Evolutionary conservation across 2,888 invertebrate species (phyloP).

Genomic region (Eueremaeus valkanovi): DNA sequence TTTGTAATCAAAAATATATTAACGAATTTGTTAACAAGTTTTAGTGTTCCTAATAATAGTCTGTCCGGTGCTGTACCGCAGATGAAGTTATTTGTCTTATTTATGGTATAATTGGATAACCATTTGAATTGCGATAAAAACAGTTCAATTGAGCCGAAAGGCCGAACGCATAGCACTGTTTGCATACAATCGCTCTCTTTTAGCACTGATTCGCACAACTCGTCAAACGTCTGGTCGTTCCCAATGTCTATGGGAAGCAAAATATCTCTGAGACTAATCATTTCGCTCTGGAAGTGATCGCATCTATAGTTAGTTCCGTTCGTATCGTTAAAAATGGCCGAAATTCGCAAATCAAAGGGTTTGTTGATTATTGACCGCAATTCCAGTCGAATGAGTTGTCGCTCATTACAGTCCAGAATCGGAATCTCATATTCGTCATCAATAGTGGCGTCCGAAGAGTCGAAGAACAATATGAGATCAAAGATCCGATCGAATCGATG

Average conservation of each 20-base stretch:
- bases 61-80: slow-evolving; percentile 31
- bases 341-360: slow-evolving; percentile 13
- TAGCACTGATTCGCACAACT: slow-evolving; percentile 26
- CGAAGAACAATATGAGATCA: slow-evolving; percentile 3
- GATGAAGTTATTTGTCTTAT: slow-evolving; percentile 5
- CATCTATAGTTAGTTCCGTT: slow-evolving; percentile 38
- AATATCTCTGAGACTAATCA: slow-evolving; percentile 36
- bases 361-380: background rate
- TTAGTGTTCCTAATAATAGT: slow-evolving; percentile 17
- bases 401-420: background rate
- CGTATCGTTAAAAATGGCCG: slow-evolving; percentile 31
- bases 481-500: background rate
- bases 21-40: slow-evolving; percentile 30
- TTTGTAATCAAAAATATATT: slow-evolving; percentile 35
- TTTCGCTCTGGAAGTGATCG: slow-evolving; percentile 20
- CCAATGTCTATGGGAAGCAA: slow-evolving; percentile 31
- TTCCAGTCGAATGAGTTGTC: background rate
- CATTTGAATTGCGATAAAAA: slow-evolving; percentile 32
- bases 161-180: slow-evolving; percentile 32
- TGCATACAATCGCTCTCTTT: slow-evolving; percentile 32
- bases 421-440: slow-evolving; percentile 21
- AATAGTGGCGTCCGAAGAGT: background rate
- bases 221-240: background rate
- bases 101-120: slow-evolving; percentile 2
- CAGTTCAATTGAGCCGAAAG: slow-evolving; percentile 2